Percentiles rank a stretch among this genome's conserved stretches.
These are phyloP conservation scores for Mactra quadrangularis DNA, from an alignment of 1,140 invertebrate species.

Conservation along the genomic window DNA sequence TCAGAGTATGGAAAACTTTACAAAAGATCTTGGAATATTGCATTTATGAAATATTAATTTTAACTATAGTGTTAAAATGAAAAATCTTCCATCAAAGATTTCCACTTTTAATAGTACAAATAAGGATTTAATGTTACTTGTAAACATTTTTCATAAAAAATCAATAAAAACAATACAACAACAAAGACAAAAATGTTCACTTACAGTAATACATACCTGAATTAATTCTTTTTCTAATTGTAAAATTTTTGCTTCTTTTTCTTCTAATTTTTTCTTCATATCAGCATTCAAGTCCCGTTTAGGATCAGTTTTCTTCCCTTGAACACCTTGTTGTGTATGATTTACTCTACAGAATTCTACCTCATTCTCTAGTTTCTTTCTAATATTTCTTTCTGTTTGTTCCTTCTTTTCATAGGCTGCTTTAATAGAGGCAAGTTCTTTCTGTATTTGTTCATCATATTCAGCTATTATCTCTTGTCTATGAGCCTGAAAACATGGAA, in stretches of 20 bases:
- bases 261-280: constrained; percentile 68
- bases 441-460: constrained; percentile 92
- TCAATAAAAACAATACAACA: too few relatives aligned
- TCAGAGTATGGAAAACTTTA: too few relatives aligned
- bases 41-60: too few relatives aligned
- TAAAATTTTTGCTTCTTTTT: constrained; percentile 75
- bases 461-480: constrained; percentile 94
- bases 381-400: constrained; percentile 89
- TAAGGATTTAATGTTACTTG: too few relatives aligned
- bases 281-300: constrained; percentile 57
- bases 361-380: constrained; percentile 92
- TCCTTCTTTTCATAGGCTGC: constrained; percentile 92
- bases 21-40: too few relatives aligned
- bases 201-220: constrained; percentile 65
- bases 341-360: constrained; percentile 83
- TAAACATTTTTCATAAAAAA: too few relatives aligned
- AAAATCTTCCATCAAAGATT: too few relatives aligned
- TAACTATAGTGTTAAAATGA: too few relatives aligned
- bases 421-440: constrained; percentile 91
- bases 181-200: too few relatives aligned
- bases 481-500: constrained; percentile 80
- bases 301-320: constrained; percentile 44
- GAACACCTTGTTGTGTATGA: background rate
- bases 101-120: too few relatives aligned
- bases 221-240: constrained; percentile 73